phyloP scores from a whole-genome alignment of 1,140 invertebrate species.

The Ceratosolen fusciceps region DNA sequence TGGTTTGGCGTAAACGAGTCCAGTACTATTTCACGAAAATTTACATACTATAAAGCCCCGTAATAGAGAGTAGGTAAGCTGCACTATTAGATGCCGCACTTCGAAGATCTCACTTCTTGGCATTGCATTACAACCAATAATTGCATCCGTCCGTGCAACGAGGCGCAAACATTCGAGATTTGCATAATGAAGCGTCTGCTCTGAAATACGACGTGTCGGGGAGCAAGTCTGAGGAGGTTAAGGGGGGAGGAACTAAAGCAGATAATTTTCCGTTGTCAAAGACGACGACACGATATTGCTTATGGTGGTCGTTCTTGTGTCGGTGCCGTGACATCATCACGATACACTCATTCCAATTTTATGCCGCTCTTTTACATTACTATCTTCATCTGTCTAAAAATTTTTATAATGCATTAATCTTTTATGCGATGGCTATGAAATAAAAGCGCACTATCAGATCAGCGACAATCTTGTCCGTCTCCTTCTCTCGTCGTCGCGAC shows the following conservation, averaged over 20 bases:
- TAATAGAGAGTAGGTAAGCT: constrained; percentile 16
- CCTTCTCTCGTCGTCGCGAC: background rate
- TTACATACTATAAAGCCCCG: no score
- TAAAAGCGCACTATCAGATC: background rate
- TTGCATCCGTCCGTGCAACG: constrained; percentile 2
- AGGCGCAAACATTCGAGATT: constrained; percentile 40
- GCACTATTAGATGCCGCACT: background rate
- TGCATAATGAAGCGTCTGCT: constrained; percentile 42
- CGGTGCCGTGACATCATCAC: no score
- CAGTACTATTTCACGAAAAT: no score
- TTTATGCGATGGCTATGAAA: background rate
- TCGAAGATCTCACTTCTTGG: background rate
- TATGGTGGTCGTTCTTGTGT: background rate
- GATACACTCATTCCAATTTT: background rate
- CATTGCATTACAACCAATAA: background rate
- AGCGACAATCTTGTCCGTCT: background rate
- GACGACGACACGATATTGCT: background rate
- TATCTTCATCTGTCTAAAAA: background rate
- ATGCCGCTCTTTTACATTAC: background rate
- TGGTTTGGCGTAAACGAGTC: no score
- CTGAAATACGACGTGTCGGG: constrained; percentile 24
- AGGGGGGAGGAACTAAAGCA: background rate
- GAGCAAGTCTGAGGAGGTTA: background rate
- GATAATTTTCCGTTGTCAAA: background rate
- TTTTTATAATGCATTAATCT: background rate